phyloP scores from a whole-genome alignment of 1,140 invertebrate genomes.

The Bombyx mandarina region DNA sequence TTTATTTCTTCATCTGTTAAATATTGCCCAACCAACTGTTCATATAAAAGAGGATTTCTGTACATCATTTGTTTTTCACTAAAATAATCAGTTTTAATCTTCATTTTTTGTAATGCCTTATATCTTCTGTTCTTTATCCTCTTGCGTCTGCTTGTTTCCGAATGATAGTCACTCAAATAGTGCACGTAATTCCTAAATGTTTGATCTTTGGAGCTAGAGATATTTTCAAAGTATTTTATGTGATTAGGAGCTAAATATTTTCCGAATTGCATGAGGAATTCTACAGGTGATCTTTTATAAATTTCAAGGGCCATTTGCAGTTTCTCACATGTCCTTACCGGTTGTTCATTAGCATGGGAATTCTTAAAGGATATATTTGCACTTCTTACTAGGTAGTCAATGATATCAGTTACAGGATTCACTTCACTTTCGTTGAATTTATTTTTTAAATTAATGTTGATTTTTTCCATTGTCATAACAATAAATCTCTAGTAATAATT shows the following conservation, averaged over 20 bases:
- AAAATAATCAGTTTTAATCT: conserved; percentile 86
- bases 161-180: conserved; percentile 72
- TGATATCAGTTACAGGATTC: conserved; percentile 61
- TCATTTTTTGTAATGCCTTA: conserved; percentile 83
- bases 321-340: conserved; percentile 80
- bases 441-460: too few species aligned
- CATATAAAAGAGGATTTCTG: conserved; percentile 89
- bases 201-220: conserved; percentile 50
- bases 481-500: too few species aligned
- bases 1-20: conserved; percentile 82
- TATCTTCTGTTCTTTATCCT: conserved; percentile 85
- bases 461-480: too few species aligned
- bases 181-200: conserved; percentile 73
- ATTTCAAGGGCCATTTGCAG: conserved; percentile 76
- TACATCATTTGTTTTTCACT: conserved; percentile 94
- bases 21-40: conserved; percentile 89
- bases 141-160: conserved; percentile 68
- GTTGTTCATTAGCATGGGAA: conserved; percentile 83
- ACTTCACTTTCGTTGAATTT: conserved; percentile 5
- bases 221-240: conserved; percentile 76
- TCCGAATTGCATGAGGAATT: conserved; percentile 85
- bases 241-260: conserved; percentile 78
- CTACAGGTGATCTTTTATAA: conserved; percentile 75
- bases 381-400: conserved; percentile 63
- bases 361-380: conserved; percentile 77